Evolutionary conservation across 2,888 invertebrate genomes (phyloP).

Genomic region (Agrotis clavis): DNA sequence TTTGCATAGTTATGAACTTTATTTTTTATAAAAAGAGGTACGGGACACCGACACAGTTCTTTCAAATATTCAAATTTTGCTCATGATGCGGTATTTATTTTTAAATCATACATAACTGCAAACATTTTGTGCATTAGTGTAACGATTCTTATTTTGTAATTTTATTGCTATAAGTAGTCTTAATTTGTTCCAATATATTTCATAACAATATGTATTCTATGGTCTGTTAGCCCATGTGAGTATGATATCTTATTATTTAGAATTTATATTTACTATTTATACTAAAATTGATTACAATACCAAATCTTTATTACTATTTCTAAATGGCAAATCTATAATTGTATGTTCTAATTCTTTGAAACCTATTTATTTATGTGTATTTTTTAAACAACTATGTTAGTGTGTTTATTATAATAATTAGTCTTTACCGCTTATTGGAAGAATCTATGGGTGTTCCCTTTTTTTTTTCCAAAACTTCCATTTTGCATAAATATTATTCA

Average conservation of each 20-base stretch:
- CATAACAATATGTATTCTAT: slow-evolving; percentile 33
- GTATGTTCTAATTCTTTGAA: slow-evolving; percentile 7
- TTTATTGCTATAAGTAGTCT: slow-evolving; percentile 66
- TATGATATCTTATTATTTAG: slow-evolving; percentile 12
- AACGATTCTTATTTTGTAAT: slow-evolving; percentile 52
- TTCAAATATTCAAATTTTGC: neutral
- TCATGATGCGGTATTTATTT: neutral
- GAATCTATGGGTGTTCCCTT: slow-evolving; percentile 30
- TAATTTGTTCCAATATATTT: slow-evolving; percentile 63
- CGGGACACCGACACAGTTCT: neutral
- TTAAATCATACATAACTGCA: slow-evolving; percentile 22
- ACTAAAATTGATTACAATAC: slow-evolving; percentile 15
- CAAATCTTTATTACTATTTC: slow-evolving; percentile 13
- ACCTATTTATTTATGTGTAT: slow-evolving; percentile 12
- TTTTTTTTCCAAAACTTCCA: neutral
- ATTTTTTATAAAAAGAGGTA: neutral
- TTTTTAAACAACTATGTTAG: slow-evolving; percentile 41
- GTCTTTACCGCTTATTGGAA: slow-evolving; percentile 60
- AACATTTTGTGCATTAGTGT: slow-evolving; percentile 52
- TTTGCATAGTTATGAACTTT: neutral
- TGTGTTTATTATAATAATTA: slow-evolving; percentile 50
- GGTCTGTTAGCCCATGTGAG: slow-evolving; percentile 6
- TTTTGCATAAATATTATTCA: neutral
- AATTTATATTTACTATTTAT: slow-evolving; percentile 15
- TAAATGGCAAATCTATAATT: slow-evolving; percentile 32